Evolutionary conservation across 2,797 vertebrate genomes (phyloP), one percentile per base, ranked within the genome.

Genomic region (Pangasius djambal): DNA sequence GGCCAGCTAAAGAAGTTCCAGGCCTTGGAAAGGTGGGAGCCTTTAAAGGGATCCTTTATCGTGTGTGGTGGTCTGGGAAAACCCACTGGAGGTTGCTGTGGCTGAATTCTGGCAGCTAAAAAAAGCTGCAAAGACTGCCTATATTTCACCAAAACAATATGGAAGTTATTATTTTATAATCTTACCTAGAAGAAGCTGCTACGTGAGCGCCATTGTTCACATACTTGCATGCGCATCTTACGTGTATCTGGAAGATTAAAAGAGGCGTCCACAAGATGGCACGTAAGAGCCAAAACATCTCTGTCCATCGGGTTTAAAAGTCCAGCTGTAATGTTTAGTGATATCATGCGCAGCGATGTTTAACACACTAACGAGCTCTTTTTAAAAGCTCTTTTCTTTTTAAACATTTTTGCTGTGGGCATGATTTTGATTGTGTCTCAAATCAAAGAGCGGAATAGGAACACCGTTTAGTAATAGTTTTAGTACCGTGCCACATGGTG

Each of bases 31-130:
- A 40, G 57, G 34, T 57, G n/a, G 31, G 52, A 81, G 25, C 18
- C 31, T 59, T 79, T 55, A 4, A 83, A 83, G 22, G 20, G 31
- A 59, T 61, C 31, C 20, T 59, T 82, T 25, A 40, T 37, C 18
- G 2, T 82, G 16, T 61, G 37, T 48, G 81, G 59, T 44, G 81
- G 59, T 83, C 81, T 83, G 6, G 59, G 59, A 65, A 82, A 83
- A 65, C 37, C 81, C 2, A 9, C 9, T 28, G n/a, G 15, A 78
- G 44, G 25, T 40, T 20, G 34, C 34, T 3, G 34, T 6, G 13
- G 31, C 22, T n/a, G 44, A 50, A 48, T 77, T 77, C 74, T 77
- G 25, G 25, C 74, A 44, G 25, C 40, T 48, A 25, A 75, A 28
- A 48, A 10, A 8, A 44, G 4, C 4, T 13, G 2, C 25, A 28